Evolutionary conservation across 2,797 vertebrate genomes (phyloP), one percentile per base, ranked within the genome.

Genomic region (Molothrus aeneus): DNA sequence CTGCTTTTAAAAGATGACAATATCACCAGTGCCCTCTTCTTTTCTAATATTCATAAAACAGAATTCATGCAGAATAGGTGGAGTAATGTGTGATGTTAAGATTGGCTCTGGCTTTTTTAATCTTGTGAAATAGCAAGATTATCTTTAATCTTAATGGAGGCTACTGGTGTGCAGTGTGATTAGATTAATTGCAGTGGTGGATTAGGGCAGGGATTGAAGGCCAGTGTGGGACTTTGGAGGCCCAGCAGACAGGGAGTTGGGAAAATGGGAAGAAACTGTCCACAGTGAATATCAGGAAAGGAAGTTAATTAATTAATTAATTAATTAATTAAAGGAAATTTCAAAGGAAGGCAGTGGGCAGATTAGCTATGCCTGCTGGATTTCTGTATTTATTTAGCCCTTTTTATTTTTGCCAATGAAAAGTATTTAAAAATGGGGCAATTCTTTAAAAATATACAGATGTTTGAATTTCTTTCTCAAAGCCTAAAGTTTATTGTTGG

Each of bases 91-190:
- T 66, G 82, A 53, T 3, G 3, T 70, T 70, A 50, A 93, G 64
- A 28, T 40, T 91, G 69, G 43, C 54, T 63, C 66, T 66, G 51
- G 59, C 28, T 68, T 71, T 77, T 84, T 34, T 17, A 88, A 65
- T 95, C 71, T 71, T 61, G 77, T 80, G 85, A 93, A 94, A 88
- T 73, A 96, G 91, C 50, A 82, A 48, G 42, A 88, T 48, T 96
- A 65, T 84, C 90, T 92, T 92, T 87, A 82, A 81, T 86, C 86
- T 86, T 88, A 86, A 75, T 63, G 54, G 56, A 63, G 24, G 32
- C 77, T 86, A 68, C 85, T 86, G 72, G 72, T 74, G 78, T 93
- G 95, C 64, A 43, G 51, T 28, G 34, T 24, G 42, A 57, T 93
- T 86, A 70, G 71, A 83, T 79, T 85, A 92, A 87, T 74, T 92